Base-by-base conservation (phyloP, 1,140 invertebrate species). In the Monomorium pharaonis region DNA sequence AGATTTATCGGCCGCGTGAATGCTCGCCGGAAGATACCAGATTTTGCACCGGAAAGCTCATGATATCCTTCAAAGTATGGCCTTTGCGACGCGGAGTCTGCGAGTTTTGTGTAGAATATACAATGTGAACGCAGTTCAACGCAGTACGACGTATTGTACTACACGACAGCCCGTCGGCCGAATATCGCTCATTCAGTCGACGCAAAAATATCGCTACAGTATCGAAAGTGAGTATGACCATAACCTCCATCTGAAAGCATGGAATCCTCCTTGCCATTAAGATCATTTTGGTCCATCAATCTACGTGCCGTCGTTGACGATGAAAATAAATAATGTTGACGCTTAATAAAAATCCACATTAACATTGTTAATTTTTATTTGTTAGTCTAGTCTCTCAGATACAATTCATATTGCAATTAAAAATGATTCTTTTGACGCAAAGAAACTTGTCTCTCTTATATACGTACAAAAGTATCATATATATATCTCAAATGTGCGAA, bases 41-140 rank as follows among this genome's bases (percentile, higher is more conserved):
- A n/a, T 7, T 62, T 30, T n/a, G 27, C 12, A 49, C 70, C 81
- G 69, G 60, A 69, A 88, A 89, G 83, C 77, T 47, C 56, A 75
- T 86, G 75, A 10, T 65, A 60, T 88, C 27, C 18, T 89, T 56
- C 62, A 86, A 86, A 91, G 85, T 87, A 89, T 94, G 93, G 93
- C 93, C 90, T 93, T 94, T 89, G 89, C 90, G 21, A 88, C 74
- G 65, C 89, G 90, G 89, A 89, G 91, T 91, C 65, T 93, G 51
- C 88, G 91, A 80, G 74, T 92, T 90, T 90, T 94, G 18, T 91
- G 88, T 80, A 94, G 93, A 92, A 69, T 92, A 92, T 93, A 89
- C 65, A 92, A 90, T 92, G 92, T 77, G 83, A 93, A 58, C 60
- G 74, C 81, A n/a, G 80, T n/a, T n/a, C n/a, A n/a, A n/a, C n/a